A percentile compares a stretch with the other conserved stretches of the same genome.
These are phyloP conservation scores for Polietes domitor DNA, from an alignment of 2,888 invertebrate species.

Conservation along the genomic window DNA sequence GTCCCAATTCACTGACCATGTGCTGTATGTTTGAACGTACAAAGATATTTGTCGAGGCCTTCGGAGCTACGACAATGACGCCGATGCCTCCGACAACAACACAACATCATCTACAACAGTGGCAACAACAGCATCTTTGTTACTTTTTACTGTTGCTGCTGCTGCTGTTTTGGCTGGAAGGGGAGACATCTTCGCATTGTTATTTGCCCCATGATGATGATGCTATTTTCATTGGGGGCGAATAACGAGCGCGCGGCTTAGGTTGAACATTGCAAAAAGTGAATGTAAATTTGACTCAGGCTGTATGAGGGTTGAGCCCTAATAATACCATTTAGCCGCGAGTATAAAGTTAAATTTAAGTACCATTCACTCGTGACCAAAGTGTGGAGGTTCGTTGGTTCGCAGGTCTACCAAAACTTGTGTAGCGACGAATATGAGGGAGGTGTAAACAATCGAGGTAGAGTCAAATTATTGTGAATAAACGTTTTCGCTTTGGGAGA, in stretches of 20 bases:
- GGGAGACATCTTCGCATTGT: not conserved
- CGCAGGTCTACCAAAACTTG: too few relatives aligned
- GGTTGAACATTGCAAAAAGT: not conserved
- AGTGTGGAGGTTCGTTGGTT: not conserved
- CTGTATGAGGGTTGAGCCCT: not conserved
- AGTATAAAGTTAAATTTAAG: constrained; percentile 43
- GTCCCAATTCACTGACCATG: not conserved
- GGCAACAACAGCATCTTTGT: not conserved
- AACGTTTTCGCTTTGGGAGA: too few relatives aligned
- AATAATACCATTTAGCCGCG: constrained; percentile 28
- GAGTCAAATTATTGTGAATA: too few relatives aligned
- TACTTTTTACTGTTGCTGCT: not conserved
- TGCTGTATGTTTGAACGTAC: not conserved
- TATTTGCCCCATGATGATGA: not conserved
- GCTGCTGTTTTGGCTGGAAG: not conserved
- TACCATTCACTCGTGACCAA: constrained; percentile 10
- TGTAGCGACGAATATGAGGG: too few relatives aligned
- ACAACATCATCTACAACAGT: not conserved
- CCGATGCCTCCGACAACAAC: too few relatives aligned
- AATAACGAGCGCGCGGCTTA: not conserved
- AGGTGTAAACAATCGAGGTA: too few relatives aligned
- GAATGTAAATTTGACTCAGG: not conserved
- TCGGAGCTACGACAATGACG: not conserved
- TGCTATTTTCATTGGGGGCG: not conserved
- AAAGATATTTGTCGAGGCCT: not conserved